Evolutionary conservation across 2,888 invertebrate genomes (phyloP), one percentile per base, ranked within the genome.

Genomic region (Boloria selene): DNA sequence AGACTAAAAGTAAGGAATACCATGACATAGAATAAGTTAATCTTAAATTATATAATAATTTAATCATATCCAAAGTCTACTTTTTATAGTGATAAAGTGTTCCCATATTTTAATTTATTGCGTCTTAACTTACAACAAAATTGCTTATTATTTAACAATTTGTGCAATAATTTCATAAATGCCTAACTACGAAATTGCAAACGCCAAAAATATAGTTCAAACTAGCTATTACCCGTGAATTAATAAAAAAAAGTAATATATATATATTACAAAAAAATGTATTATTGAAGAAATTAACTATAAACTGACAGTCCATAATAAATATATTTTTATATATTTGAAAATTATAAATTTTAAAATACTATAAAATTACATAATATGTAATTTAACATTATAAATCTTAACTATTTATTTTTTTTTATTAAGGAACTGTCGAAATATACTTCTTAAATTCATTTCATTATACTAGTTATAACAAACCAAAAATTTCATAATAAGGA

Each of bases 131-230:
- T 68, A 63, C 45, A 65, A 63, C 47, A 65, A 62, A 70, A 61
- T 65, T 55, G 53, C 65, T 63, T 67, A 65, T 61, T 62, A 59
- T 79, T 45, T 78, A 26, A 73, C 60, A 38, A 71, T 82, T 85
- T 86, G 85, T 86, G 87, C 87, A 79, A 77, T 73, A 78, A 77
- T 81, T 84, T 79, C 63, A 79, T 84, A 83, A 77, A 79, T 70
- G 69, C 78, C 85, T 86, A 85, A 74, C 84, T 85, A 85, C 70
- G 49, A 45, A 50, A 18, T 49, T 55, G 61, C 72, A 69, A 65
- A 68, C 50, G 67, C 66, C 69, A 68, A 65, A 31, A 38, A 38
- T 38, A 38, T 69, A 69, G 68, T 68, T 65, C 66, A 56, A 69
- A 45, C 56, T 59, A 59, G 59, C 49, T 49, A 59, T 49, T 59